Percentiles rank a stretch among this genome's conserved stretches.
phyloP scores from a whole-genome alignment of 2,797 vertebrate species.

The Sorex maritimensis region DNA sequence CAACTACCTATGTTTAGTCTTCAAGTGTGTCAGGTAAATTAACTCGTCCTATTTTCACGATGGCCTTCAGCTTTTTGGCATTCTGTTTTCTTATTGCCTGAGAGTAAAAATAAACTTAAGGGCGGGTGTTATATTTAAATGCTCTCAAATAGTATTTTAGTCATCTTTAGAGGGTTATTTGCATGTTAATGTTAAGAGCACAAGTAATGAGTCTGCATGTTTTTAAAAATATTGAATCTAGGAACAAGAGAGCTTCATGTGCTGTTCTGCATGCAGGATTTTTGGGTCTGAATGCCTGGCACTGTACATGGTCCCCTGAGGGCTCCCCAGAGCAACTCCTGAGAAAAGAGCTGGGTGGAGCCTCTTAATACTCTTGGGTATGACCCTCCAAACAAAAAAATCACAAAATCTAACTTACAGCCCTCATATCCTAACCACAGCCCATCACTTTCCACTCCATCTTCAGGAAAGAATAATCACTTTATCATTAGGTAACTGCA shows the following conservation, averaged over 20 bases:
- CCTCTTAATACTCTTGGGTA: too few relatives aligned
- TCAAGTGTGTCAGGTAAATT: slow-evolving; percentile 51
- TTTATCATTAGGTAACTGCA: slow-evolving; percentile 6
- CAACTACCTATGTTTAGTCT: background rate
- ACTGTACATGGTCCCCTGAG: too few relatives aligned
- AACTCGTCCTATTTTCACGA: slow-evolving; percentile 39
- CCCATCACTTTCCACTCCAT: background rate
- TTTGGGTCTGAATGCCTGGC: too few relatives aligned
- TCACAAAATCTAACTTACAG: background rate
- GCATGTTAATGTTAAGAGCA: background rate
- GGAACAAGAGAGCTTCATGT: too few relatives aligned
- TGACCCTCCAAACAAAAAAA: too few relatives aligned
- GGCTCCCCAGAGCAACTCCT: too few relatives aligned
- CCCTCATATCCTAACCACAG: background rate
- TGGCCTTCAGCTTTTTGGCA: background rate
- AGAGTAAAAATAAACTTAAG: slow-evolving; percentile 28
- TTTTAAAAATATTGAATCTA: background rate
- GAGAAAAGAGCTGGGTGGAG: too few relatives aligned
- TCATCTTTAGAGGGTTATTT: slow-evolving; percentile 25
- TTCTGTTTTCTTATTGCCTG: background rate
- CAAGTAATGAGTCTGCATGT: too few relatives aligned
- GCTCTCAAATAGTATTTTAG: background rate
- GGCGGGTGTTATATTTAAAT: background rate
- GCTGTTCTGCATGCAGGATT: too few relatives aligned
- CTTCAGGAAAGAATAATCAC: slow-evolving; percentile 12